Evolutionary conservation across 2,888 invertebrate genomes (phyloP), one percentile per base, ranked within the genome.

Genomic region (Periphyllus acericola): DNA sequence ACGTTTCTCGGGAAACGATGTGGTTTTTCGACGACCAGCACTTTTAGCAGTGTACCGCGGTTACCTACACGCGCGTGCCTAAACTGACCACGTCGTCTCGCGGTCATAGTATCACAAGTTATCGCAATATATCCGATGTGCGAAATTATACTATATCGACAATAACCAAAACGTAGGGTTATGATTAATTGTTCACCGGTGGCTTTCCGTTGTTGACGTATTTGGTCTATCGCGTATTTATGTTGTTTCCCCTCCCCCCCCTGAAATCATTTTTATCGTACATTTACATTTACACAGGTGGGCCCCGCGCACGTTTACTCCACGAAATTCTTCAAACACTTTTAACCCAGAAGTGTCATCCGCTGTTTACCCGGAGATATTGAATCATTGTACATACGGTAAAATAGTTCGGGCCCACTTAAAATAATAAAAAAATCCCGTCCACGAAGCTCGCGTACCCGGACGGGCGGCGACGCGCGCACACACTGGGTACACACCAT

Each of bases 281-380:
- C 36, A 36, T 36, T 74, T 17, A 36, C 36, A 36, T 36, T 74
- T 74, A 36, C 36, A 74, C 74, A 74, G 74, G 9, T 74, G 74
- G 14, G 46, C 46, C 46, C 14, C 46, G 74, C 9, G 36, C 21
- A 36, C 8, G 29, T 29, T 14, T 66, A 19, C 8, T 29, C 5
- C 5, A 74, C 6, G 36, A 36, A 36, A 74, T 11, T 21, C 19
- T 74, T 36, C 74, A 36, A 74, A 74, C 36, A 74, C 6, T 74
- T 74, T 74, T 74, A 36, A 34, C 74, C 74, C 74, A 74, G 36
- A 74, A 74, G 36, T 36, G 74, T 74, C 74, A 74, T 11, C 36
- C 74, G 36, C 9, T 21, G 34, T 74, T 74, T 74, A 25, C 74
- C 34, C 21, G 34, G 36, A 36, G 34, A 36, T 34, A 21, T 74